A percentile compares a stretch with the other conserved stretches of the same genome.
Conservation (phyloP, 2,888 invertebrate species). For the Norana najaformis region DNA sequence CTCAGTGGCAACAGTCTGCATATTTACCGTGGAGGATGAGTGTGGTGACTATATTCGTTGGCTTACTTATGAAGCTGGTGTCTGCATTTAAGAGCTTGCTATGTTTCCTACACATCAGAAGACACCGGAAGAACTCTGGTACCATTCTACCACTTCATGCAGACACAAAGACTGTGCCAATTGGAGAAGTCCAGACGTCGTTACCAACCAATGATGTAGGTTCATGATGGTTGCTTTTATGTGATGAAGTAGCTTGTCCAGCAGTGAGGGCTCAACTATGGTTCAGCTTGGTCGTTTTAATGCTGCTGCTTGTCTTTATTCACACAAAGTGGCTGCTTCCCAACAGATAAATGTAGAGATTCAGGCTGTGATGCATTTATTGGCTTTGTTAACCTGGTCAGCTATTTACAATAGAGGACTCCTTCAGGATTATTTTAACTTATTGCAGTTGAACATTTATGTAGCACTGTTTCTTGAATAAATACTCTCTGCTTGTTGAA, state of each 20-base stretch:
- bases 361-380: background rate
- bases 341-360: background rate
- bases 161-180: background rate
- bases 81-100: conserved; percentile 32
- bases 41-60: conserved; percentile 7
- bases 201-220: conserved; percentile 38
- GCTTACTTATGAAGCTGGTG: conserved; percentile 27
- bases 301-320: background rate
- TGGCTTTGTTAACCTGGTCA: too few species aligned
- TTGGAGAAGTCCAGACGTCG: conserved; percentile 31
- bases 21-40: conserved; percentile 1
- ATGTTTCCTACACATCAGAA: conserved; percentile 39
- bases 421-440: too few species aligned
- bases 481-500: too few species aligned
- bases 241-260: background rate
- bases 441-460: too few species aligned
- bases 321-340: background rate
- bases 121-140: conserved; percentile 40
- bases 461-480: too few species aligned
- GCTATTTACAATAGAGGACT: too few species aligned
- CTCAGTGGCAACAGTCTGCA: background rate
- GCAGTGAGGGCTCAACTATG: background rate
- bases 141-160: conserved; percentile 37
- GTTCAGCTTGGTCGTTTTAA: background rate
- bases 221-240: background rate